These are phyloP conservation scores for Ceyx margarethae DNA, from an alignment of 2,113 vertebrate genomes.

Conservation along the genomic window DNA sequence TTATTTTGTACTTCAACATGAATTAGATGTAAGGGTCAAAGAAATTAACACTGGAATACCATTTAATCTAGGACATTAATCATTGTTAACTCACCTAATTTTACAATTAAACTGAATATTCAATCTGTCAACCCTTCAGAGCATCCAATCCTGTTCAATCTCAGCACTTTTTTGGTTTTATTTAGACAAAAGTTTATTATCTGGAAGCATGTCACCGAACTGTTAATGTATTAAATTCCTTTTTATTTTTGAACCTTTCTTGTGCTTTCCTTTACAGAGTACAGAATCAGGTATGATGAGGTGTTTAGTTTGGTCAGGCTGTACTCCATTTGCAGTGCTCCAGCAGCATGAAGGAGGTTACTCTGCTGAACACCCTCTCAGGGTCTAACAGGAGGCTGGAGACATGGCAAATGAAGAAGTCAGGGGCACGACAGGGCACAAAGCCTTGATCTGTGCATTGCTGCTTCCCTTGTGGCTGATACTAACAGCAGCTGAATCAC, in stretches of 20 bases:
- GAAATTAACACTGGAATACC: constrained; percentile 59
- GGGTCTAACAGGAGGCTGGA: neutral
- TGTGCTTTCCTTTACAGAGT: constrained; percentile 15
- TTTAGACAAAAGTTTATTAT: constrained; percentile 19
- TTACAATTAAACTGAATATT: constrained; percentile 53
- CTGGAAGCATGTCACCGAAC: neutral
- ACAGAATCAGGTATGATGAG: constrained; percentile 20
- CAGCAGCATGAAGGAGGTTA: neutral
- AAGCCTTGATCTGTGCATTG: neutral
- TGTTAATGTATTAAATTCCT: neutral
- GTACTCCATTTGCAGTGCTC: neutral
- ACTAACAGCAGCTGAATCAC: constrained; percentile 27
- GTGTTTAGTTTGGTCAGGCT: constrained; percentile 10
- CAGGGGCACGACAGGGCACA: neutral
- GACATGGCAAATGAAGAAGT: neutral
- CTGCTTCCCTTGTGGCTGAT: neutral
- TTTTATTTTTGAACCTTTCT: neutral
- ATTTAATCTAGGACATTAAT: constrained; percentile 59
- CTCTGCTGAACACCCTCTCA: neutral
- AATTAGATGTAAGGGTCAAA: constrained; percentile 55
- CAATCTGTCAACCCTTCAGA: neutral
- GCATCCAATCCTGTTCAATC: neutral
- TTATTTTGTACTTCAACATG: constrained; percentile 45
- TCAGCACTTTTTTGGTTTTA: neutral
- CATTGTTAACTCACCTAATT: constrained; percentile 55